A percentile compares a stretch with the other conserved stretches of the same genome.
phyloP scores from a whole-genome alignment of 2,888 invertebrate species.

The Lottia gigantea region DNA sequence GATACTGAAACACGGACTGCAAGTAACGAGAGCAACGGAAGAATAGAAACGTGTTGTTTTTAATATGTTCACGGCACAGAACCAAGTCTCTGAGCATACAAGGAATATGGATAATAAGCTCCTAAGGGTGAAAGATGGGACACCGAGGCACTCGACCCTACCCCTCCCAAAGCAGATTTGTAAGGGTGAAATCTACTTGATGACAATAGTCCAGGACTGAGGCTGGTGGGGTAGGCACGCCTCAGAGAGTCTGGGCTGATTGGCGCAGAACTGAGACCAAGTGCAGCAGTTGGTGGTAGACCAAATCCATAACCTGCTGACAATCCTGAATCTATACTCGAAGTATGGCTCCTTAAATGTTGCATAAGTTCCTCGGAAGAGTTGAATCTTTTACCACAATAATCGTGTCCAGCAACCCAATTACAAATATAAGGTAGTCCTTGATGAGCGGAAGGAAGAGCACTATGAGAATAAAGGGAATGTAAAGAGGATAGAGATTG shows the following conservation, averaged over 20 bases:
- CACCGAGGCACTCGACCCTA: constrained; percentile 68
- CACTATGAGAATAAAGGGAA: constrained; percentile 39
- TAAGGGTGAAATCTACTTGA: constrained; percentile 93
- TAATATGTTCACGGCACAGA: constrained; percentile 36
- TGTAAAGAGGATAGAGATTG: constrained; percentile 53
- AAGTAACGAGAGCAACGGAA: too few species aligned
- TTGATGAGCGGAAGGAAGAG: constrained; percentile 45
- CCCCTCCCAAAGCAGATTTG: constrained; percentile 75
- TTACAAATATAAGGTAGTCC: constrained; percentile 79
- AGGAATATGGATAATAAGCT: constrained; percentile 83
- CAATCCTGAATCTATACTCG: constrained; percentile 46
- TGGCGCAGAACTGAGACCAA: constrained; percentile 24
- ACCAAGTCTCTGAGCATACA: constrained; percentile 77
- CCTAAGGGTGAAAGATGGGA: constrained; percentile 75
- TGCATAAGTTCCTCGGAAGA: constrained; percentile 93
- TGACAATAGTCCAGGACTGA: constrained; percentile 76
- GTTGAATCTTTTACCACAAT: constrained; percentile 93
- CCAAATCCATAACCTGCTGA: constrained; percentile 56
- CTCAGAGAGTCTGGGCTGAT: constrained; percentile 78
- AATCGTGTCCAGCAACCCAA: constrained; percentile 87
- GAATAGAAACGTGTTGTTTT: too few species aligned
- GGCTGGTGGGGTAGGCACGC: constrained; percentile 84
- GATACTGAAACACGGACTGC: too few species aligned
- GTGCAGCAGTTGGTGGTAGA: constrained; percentile 38
- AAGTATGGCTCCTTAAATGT: constrained; percentile 90